Base-by-base conservation (phyloP, 2,113 vertebrate species). In the Phrynosoma blainvillii region DNA sequence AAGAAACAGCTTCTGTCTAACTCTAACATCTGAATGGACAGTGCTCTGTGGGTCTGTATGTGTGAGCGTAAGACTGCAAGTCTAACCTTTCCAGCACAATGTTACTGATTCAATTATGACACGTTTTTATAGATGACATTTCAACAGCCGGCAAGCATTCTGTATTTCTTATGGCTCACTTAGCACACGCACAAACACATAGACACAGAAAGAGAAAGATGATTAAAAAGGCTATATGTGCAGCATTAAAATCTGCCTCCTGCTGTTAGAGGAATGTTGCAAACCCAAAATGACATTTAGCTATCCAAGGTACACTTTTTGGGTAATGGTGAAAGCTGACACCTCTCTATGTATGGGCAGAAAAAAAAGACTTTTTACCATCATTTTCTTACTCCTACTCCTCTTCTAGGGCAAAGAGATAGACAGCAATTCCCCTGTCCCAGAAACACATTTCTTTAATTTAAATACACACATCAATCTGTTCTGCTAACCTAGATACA, bases 81-180 rank as follows among this genome's bases (percentile, higher is more conserved):
- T 70, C 79, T 93, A 95, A 94, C 90, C 89, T 93, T 93, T 92
- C 85, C 89, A 89, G 84, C 14, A 62, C 92, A 93, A 82, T 23
- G 84, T 42, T 87, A 47, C 90, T 56, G 85, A 88, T 81, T 91
- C 91, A 88, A 84, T 89, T 84, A 18, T 13, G 70, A 76, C 84
- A 84, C n/a, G 52, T 83, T 92, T 87, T 74, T 42, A 84, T 21
- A 81, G 84, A 91, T n/a, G 89, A 70, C 89, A 90, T 90, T 30
- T 89, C 87, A 32, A 81, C 89, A 73, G 10, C 75, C 47, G 84
- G 65, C 1, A 20, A 42, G 1, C 65, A 4, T 20, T 16, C 84
- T 8, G 1, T 90, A 23, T 70, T 84, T 40, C 79, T 79, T n/a
- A 0, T 0, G 81, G 68, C 0, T 25, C 73, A 16, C 2, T 83